These are phyloP conservation scores for Unio delphinus DNA, from an alignment of 2,888 invertebrate species.

Conservation along the genomic window DNA sequence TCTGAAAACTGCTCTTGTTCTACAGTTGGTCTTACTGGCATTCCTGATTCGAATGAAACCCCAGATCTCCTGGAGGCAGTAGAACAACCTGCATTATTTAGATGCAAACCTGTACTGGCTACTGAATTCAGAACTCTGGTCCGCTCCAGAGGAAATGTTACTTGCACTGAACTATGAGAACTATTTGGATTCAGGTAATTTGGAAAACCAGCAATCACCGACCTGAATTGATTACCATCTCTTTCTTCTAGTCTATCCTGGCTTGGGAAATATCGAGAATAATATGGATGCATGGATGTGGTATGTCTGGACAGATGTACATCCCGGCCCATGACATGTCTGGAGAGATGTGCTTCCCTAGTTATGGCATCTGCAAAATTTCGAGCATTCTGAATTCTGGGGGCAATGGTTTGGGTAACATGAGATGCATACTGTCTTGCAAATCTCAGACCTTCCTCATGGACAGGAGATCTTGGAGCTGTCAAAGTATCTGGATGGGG, in stretches of 20 bases:
- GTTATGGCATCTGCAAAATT: not conserved
- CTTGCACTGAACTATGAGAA: too few species aligned
- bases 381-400: not conserved
- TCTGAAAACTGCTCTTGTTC: too few species aligned
- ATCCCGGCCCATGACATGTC: not conserved
- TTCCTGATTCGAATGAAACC: too few species aligned
- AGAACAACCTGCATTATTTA: too few species aligned
- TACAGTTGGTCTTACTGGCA: too few species aligned
- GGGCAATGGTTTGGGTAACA: conserved; percentile 20
- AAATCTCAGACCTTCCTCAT: conserved; percentile 39
- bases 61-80: too few species aligned
- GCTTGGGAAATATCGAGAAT: not conserved
- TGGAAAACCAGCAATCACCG: not conserved
- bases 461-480: conserved; percentile 39
- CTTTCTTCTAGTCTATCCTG: not conserved
- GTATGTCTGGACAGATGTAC: not conserved
- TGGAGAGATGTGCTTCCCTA: not conserved
- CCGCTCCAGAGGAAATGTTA: too few species aligned
- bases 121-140: too few species aligned
- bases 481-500: too few species aligned
- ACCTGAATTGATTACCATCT: not conserved
- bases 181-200: not conserved
- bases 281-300: not conserved
- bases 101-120: too few species aligned
- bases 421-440: conserved; percentile 52